Conservation (phyloP, 2,797 vertebrate genomes). For the Potorous gilbertii region DNA sequence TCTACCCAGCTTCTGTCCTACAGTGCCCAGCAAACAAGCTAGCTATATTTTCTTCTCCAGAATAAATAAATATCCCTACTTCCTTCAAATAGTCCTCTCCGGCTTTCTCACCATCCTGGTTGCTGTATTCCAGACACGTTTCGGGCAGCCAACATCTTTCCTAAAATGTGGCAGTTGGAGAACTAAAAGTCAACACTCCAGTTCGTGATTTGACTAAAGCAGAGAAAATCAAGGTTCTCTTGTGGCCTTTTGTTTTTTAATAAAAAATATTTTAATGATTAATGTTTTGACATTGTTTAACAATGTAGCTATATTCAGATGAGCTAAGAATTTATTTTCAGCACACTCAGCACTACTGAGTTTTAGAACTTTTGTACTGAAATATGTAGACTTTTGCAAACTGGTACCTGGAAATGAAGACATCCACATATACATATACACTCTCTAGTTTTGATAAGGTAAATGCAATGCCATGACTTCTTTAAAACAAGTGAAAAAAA, state of each 20-base stretch:
- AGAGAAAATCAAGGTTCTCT: not conserved
- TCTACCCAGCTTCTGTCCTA: not conserved
- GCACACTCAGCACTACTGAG: constrained; percentile 81
- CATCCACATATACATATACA: constrained; percentile 73
- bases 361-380: constrained; percentile 83
- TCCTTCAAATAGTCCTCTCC: not conserved
- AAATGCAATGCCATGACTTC: constrained; percentile 79
- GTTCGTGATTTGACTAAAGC: not conserved
- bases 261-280: constrained; percentile 88
- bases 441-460: constrained; percentile 80
- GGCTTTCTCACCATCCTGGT: not conserved
- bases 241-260: not conserved
- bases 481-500: constrained; percentile 81
- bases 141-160: not conserved
- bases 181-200: not conserved
- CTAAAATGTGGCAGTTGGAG: not conserved
- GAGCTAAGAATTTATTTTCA: constrained; percentile 83
- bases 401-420: constrained; percentile 85
- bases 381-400: constrained; percentile 83
- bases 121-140: not conserved
- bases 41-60: not conserved
- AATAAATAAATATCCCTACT: not conserved
- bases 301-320: constrained; percentile 83
- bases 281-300: constrained; percentile 83
- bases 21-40: not conserved